A percentile compares a stretch with the other conserved stretches of the same genome.
Evolutionary conservation across 2,113 vertebrate species (phyloP).

Genomic region (Enhydra lutris): DNA sequence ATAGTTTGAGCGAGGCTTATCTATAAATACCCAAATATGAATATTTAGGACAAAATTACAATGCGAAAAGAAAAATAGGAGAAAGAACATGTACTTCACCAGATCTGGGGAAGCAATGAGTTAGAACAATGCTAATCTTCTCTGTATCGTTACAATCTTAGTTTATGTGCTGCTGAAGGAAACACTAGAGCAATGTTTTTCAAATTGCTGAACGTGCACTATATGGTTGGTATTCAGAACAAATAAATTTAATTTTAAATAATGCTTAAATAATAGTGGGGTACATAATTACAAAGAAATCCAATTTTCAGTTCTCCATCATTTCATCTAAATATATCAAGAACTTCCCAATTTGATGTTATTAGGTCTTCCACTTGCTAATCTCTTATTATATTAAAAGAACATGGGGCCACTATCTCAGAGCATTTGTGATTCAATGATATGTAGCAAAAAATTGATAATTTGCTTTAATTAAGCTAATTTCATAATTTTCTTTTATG

Average conservation of each 20-base stretch:
- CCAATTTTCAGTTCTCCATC: not conserved
- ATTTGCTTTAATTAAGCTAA: not conserved
- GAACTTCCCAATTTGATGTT: not conserved
- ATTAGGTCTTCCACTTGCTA: not conserved
- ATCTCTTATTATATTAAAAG: not conserved
- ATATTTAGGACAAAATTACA: not conserved
- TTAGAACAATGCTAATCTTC: not conserved
- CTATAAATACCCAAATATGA: not conserved
- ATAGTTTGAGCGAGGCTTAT: not conserved
- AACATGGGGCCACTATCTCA: not conserved
- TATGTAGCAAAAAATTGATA: not conserved
- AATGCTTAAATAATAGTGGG: not conserved
- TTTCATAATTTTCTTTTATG: not conserved
- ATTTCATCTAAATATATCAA: not conserved
- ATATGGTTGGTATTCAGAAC: not conserved
- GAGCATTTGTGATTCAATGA: not conserved
- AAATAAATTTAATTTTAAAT: conserved; percentile 13
- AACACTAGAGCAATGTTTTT: not conserved
- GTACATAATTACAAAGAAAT: not conserved
- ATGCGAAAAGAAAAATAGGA: not conserved
- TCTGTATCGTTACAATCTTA: not conserved
- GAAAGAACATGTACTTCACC: not conserved
- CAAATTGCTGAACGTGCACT: not conserved
- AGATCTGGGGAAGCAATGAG: not conserved
- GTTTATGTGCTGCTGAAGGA: not conserved